These are phyloP conservation scores for Sardina pilchardus DNA, from an alignment of 2,113 vertebrate genomes.

Conservation along the genomic window DNA sequence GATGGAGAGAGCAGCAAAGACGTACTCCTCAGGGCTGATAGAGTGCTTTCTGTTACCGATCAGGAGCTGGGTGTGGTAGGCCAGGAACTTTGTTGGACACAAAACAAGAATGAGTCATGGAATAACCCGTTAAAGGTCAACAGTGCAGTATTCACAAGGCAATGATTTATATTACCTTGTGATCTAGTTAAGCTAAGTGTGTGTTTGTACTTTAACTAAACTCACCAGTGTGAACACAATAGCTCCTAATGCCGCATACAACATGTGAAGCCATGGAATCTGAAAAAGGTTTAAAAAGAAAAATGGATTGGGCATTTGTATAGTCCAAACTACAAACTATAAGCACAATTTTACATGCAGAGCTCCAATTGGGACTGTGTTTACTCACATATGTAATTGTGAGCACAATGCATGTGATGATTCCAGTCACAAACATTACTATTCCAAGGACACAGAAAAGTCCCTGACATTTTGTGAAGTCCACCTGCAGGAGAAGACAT, in stretches of 20 bases:
- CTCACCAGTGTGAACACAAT: conserved; percentile 91
- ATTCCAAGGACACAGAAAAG: conserved; percentile 91
- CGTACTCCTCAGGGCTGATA: conserved; percentile 88
- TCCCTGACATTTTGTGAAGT: conserved; percentile 91
- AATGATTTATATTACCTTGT: not conserved
- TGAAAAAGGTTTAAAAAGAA: conserved; percentile 51
- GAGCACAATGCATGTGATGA: conserved; percentile 85
- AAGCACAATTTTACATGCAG: not conserved
- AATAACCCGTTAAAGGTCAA: not conserved
- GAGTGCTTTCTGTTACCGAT: conserved; percentile 92
- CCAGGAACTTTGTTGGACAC: conserved; percentile 80
- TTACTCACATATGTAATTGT: conserved; percentile 91
- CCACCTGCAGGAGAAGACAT: conserved; percentile 74
- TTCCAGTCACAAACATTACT: conserved; percentile 87
- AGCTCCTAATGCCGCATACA: conserved; percentile 88
- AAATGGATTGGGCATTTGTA: not conserved
- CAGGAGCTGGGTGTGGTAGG: conserved; percentile 93
- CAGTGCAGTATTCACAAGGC: not conserved
- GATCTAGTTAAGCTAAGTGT: no score
- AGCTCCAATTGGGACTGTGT: not conserved
- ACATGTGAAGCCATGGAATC: conserved; percentile 93
- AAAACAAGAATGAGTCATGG: not conserved
- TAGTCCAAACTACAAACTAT: not conserved
- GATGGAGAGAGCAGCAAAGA: conserved; percentile 88
- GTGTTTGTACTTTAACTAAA: not conserved